Base-by-base conservation (phyloP, 2,888 invertebrate species). In the Axea sp. region DNA sequence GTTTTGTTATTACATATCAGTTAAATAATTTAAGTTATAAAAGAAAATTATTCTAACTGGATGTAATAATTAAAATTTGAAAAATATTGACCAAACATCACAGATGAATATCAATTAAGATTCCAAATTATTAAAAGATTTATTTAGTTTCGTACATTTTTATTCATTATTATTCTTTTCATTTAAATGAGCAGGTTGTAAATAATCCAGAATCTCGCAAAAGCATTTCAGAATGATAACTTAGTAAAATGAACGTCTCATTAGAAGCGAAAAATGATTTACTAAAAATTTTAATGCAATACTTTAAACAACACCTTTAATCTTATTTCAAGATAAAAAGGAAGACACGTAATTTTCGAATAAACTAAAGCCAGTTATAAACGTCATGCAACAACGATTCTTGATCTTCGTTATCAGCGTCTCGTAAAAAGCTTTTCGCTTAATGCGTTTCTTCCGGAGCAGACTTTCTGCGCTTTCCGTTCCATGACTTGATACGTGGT, bases 401-500 rank as follows among this genome's bases (percentile, higher is more conserved):
- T 62, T 68, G 68, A 73, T 73, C 62, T 73, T 57, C 41, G 62
- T 73, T 73, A 73, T 62, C 68, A 62, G 57, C 41, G 73, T 73
- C 73, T 62, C 55, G 62, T 68, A 62, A 73, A 73, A 73, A 73
- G 57, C 73, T 68, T 73, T 73, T 37, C 41, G 57, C 57, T 67
- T 57, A 73, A 67, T 67, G 67, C 57, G 49, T 73, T 67, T 67
- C 67, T 67, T 67, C 73, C 67, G 55, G 35, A 14, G 35, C 59
- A 59, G 72, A 65, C 65, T 73, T 65, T 73, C 59, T 19, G 51
- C 65, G 45, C 55, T 71, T 51, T 53, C 59, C 39, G 39, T 59
- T 75, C 69, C 64, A 51, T 49, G 53, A 31, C 62, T 65, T 72
- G 72, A 76, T 76, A 77, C 77, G 77, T 73, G 72, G 68, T 75